phyloP scores from a whole-genome alignment of 92 coral and sea anemone species.

The Siderastrea siderea region DNA sequence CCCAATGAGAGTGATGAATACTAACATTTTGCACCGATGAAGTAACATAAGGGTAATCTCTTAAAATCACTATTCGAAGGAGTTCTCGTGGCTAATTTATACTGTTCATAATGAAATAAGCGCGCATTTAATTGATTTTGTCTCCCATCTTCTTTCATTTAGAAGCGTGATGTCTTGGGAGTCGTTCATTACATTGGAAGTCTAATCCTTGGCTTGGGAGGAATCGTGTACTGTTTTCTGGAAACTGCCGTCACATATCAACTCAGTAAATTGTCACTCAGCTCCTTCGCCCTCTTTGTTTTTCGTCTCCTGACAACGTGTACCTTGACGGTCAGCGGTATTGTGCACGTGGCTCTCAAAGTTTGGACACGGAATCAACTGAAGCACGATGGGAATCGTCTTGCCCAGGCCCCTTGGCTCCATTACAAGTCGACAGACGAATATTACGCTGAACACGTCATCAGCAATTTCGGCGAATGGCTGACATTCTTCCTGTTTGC shows the following conservation, averaged over 20 bases:
- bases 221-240: constrained; percentile 45
- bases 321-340: neutral
- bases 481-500: constrained; percentile 73
- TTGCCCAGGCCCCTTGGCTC: neutral
- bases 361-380: neutral
- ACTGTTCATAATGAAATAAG: no score
- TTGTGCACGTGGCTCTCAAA: neutral
- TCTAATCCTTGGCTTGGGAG: constrained; percentile 65
- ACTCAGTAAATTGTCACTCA: neutral
- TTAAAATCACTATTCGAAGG: no score
- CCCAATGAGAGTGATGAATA: no score
- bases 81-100: no score
- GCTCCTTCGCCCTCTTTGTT: neutral
- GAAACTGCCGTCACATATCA: neutral
- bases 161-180: neutral
- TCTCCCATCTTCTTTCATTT: neutral
- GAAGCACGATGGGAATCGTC: neutral
- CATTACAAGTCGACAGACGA: neutral
- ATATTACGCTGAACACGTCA: constrained; percentile 72
- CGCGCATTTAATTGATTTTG: no score
- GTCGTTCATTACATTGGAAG: constrained; percentile 70
- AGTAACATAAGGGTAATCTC: no score
- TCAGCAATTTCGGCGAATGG: constrained; percentile 89
- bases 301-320: neutral
- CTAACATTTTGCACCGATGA: no score